phyloP scores from a whole-genome alignment of 2,113 vertebrate genomes.

The Heliornis fulica region DNA sequence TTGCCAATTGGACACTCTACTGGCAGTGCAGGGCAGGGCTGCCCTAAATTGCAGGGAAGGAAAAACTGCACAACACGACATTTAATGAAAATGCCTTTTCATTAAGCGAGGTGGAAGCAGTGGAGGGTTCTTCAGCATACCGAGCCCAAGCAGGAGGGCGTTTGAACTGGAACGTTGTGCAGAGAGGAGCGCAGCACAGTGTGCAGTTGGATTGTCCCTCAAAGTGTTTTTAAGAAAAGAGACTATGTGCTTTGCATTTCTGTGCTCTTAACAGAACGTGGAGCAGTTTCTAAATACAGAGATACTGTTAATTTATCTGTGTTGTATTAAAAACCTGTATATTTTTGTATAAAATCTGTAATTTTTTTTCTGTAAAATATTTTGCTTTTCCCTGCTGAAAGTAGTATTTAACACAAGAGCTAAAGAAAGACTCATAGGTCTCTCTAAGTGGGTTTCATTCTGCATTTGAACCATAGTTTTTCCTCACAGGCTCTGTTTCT shows the following conservation, averaged over 20 bases:
- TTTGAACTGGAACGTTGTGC: background rate
- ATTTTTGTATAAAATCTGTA: background rate
- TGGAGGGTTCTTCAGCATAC: background rate
- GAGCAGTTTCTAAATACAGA: background rate
- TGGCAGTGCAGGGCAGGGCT: background rate
- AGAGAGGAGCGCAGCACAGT: background rate
- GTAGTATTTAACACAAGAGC: background rate
- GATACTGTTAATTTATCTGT: background rate
- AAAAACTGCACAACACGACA: background rate
- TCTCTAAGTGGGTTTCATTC: background rate
- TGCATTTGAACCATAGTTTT: background rate
- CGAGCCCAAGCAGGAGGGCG: background rate
- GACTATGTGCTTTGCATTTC: background rate
- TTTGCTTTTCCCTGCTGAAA: background rate
- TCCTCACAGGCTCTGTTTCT: background rate
- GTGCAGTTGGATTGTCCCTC: background rate
- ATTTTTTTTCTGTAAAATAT: background rate
- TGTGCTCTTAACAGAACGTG: background rate
- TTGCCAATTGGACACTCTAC: background rate
- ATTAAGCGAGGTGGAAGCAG: background rate
- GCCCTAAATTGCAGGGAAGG: background rate
- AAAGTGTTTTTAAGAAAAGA: background rate
- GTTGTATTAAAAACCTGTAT: background rate
- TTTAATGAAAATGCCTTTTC: background rate
- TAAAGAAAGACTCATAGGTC: background rate